Percentiles rank a stretch among this genome's conserved stretches.
phyloP scores from a whole-genome alignment of 2,888 invertebrate species.

The Drosophila tanythrix region DNA sequence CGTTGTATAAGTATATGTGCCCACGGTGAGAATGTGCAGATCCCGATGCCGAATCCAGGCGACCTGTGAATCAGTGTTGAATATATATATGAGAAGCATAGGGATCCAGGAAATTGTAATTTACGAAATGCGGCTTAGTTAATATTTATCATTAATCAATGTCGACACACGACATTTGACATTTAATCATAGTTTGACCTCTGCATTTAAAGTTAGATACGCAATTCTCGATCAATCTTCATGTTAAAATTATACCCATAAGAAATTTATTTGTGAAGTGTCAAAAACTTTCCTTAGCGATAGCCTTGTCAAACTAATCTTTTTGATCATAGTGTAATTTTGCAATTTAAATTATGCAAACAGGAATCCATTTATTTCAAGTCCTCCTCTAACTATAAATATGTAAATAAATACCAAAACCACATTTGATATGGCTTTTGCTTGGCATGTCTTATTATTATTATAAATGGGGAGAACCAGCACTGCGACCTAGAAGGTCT shows the following conservation, averaged over 20 bases:
- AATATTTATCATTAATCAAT: too few relatives aligned
- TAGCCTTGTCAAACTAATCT: too few relatives aligned
- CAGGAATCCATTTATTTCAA: not conserved
- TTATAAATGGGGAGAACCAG: too few relatives aligned
- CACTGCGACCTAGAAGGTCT: too few relatives aligned
- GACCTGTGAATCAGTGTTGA: conserved; percentile 87
- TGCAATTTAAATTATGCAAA: not conserved
- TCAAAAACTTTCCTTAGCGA: too few relatives aligned
- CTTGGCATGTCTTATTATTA: too few relatives aligned
- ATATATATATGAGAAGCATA: too few relatives aligned
- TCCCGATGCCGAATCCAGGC: conserved; percentile 96
- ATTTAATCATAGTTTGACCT: not conserved
- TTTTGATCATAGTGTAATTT: not conserved
- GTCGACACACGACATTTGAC: too few relatives aligned
- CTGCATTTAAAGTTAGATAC: not conserved
- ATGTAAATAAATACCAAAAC: not conserved
- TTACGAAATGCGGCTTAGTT: not conserved
- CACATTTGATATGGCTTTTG: not conserved
- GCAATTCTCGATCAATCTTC: not conserved
- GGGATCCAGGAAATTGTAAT: not conserved
- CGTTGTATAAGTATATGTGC: conserved; percentile 95
- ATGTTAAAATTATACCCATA: too few relatives aligned
- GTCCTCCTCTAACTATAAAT: too few relatives aligned
- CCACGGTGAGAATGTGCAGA: conserved; percentile 95
- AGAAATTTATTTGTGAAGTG: too few relatives aligned